These are phyloP conservation scores for Thyatira batis DNA, from an alignment of 2,888 invertebrate species.

Conservation along the genomic window DNA sequence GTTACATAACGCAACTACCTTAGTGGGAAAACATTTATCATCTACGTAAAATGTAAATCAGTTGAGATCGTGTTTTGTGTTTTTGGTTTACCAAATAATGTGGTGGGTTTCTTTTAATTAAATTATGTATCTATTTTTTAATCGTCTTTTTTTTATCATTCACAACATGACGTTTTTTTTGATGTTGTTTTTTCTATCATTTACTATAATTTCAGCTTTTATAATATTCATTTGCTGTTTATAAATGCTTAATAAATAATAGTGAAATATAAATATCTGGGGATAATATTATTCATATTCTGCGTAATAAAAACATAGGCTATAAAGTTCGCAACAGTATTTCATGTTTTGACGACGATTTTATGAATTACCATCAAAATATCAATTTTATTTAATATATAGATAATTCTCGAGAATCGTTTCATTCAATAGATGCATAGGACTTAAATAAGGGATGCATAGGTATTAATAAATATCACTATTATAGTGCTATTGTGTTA, in stretches of 20 bases:
- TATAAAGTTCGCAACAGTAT: background rate
- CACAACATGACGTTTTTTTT: no score
- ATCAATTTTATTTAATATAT: background rate
- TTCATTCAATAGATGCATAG: background rate
- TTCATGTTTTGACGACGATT: background rate
- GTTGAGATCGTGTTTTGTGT: background rate
- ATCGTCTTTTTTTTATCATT: no score
- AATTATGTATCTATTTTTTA: background rate
- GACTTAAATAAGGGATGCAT: background rate
- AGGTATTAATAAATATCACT: background rate
- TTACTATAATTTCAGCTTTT: no score
- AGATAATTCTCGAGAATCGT: background rate
- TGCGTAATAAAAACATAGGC: background rate
- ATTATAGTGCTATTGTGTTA: no score
- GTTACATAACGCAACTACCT: conserved; percentile 13
- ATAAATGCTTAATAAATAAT: no score
- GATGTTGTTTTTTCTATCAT: no score
- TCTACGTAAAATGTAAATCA: background rate
- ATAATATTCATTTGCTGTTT: no score
- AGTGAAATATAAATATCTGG: no score
- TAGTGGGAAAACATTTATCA: background rate
- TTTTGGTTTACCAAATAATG: background rate
- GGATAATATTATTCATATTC: no score
- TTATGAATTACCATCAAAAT: background rate
- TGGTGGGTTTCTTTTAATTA: no score